These are phyloP conservation scores for Apaloderma vittatum DNA, from an alignment of 2,113 vertebrate species.

Conservation along the genomic window DNA sequence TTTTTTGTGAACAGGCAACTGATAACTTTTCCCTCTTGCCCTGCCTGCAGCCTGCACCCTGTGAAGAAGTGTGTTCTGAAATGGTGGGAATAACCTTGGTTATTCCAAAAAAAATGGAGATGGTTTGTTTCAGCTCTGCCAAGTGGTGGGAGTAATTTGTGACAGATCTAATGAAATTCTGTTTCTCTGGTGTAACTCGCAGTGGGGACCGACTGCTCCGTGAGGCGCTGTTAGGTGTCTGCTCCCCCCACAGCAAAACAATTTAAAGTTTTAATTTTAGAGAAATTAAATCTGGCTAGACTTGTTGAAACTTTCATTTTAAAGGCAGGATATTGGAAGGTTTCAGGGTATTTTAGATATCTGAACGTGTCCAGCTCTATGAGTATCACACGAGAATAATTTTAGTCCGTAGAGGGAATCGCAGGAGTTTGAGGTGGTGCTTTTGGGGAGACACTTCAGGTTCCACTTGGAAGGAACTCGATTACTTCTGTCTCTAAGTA, in stretches of 20 bases:
- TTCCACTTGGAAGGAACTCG: background rate
- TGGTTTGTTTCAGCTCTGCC: background rate
- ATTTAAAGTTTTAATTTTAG: background rate
- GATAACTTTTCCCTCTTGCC: background rate
- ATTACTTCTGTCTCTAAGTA: background rate
- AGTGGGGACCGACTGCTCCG: background rate
- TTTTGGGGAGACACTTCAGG: background rate
- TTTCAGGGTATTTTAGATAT: background rate
- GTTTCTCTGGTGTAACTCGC: background rate
- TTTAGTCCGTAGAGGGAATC: background rate
- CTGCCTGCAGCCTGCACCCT: background rate
- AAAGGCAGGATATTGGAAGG: background rate
- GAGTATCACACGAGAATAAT: background rate
- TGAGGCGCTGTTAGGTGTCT: background rate
- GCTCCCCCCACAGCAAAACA: background rate
- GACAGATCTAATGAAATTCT: background rate
- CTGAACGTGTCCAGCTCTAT: background rate
- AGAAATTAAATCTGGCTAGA: background rate
- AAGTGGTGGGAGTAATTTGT: background rate
- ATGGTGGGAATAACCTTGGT: background rate
- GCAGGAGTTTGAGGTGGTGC: background rate
- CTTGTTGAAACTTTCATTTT: background rate
- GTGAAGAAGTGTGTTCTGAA: background rate
- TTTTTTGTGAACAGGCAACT: background rate
- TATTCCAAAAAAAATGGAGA: background rate